phyloP scores from a whole-genome alignment of 64 coral and sea anemone genomes.

The Acropora yongei region DNA sequence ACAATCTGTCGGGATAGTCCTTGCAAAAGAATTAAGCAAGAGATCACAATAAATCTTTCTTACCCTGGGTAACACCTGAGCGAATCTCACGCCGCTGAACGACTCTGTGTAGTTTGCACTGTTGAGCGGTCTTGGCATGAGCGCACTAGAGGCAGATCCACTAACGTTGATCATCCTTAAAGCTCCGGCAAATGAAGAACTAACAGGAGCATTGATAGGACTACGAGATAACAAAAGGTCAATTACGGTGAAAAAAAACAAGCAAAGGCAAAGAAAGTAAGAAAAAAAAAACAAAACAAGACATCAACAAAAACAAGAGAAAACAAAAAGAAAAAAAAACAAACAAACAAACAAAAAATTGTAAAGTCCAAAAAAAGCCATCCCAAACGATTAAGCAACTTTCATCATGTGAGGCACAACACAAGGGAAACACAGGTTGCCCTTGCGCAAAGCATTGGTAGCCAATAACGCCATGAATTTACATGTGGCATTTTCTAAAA shows the following conservation, averaged over 20 bases:
- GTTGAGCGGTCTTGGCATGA: slow-evolving; percentile 58
- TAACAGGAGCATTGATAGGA: slow-evolving; percentile 40
- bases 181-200: slow-evolving; percentile 75
- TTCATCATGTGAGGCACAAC: too few species aligned
- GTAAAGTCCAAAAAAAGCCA: too few species aligned
- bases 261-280: not conserved
- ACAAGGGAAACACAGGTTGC: too few species aligned
- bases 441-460: too few species aligned
- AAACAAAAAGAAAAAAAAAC: too few species aligned
- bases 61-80: slow-evolving; percentile 69
- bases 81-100: slow-evolving; percentile 68
- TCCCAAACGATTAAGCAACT: too few species aligned
- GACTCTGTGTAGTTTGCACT: slow-evolving; percentile 49
- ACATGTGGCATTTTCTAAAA: not conserved
- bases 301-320: too few species aligned
- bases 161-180: slow-evolving; percentile 72
- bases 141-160: slow-evolving; percentile 8
- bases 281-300: not conserved
- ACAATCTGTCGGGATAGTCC: too few species aligned
- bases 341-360: too few species aligned
- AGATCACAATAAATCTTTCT: not conserved
- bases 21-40: too few species aligned
- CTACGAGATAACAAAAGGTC: slow-evolving; percentile 28
- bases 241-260: not conserved
- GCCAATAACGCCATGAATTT: too few species aligned